These are phyloP conservation scores for Parelbella ahira DNA, from an alignment of 2,888 invertebrate genomes.

Conservation along the genomic window DNA sequence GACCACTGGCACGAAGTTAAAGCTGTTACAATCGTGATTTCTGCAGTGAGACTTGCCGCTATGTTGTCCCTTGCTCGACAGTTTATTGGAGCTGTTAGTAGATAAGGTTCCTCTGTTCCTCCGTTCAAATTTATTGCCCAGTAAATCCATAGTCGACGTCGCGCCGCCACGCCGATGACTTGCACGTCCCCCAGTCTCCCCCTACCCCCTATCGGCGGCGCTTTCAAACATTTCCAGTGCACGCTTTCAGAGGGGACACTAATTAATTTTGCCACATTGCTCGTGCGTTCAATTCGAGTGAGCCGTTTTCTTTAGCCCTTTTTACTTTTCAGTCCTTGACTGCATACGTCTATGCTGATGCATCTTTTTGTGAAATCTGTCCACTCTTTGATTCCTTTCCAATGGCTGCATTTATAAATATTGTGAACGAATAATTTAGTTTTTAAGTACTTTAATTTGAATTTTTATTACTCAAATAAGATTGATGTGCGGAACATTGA, in stretches of 20 bases:
- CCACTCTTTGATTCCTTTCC: constrained; percentile 1
- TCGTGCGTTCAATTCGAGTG: constrained; percentile 57
- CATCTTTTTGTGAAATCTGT: constrained; percentile 1
- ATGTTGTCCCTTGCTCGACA: constrained; percentile 53
- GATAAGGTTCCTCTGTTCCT: constrained; percentile 64
- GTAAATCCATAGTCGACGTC: constrained; percentile 53
- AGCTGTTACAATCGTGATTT: constrained; percentile 34
- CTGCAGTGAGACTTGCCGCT: constrained; percentile 40
- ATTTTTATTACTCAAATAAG: no score
- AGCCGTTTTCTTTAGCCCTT: constrained; percentile 48
- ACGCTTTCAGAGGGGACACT: constrained; percentile 58
- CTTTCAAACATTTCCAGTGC: constrained; percentile 60
- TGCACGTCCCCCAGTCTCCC: constrained; percentile 42
- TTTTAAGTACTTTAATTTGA: no score
- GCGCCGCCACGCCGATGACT: constrained; percentile 58
- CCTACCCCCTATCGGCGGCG: constrained; percentile 36
- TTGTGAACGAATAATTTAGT: not conserved
- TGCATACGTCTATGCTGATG: constrained; percentile 26
- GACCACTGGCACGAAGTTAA: constrained; percentile 32
- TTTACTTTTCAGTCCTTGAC: constrained; percentile 39
- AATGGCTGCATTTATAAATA: not conserved
- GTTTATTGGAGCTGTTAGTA: constrained; percentile 70
- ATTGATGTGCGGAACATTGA: no score
- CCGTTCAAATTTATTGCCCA: constrained; percentile 64
- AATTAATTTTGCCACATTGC: constrained; percentile 69